A percentile compares a stretch with the other conserved stretches of the same genome.
phyloP scores from a whole-genome alignment of 30 jellyfish, hydroid and myxozoan species.

The Aurelia aurita complex sp. Pacific region DNA sequence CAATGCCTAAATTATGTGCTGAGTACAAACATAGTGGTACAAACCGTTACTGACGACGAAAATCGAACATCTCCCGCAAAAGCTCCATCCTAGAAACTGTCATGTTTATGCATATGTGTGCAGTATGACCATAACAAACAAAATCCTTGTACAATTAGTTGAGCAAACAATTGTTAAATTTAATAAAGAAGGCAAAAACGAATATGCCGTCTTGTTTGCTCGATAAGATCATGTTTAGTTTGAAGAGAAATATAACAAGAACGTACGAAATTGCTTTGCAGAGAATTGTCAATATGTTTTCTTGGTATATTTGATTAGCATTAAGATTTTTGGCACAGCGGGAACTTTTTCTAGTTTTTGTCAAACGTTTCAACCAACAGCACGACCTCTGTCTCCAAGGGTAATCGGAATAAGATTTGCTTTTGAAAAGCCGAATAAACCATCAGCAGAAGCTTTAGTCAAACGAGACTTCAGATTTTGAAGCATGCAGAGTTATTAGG shows the following conservation, averaged over 20 bases:
- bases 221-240: constrained; percentile 8
- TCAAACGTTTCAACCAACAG: not conserved
- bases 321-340: constrained; percentile 2
- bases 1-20: too few relatives aligned
- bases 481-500: too few relatives aligned
- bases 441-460: not conserved
- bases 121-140: not conserved
- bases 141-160: constrained; percentile 20
- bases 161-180: constrained; percentile 47
- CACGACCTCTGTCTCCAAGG: not conserved
- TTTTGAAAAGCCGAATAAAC: not conserved
- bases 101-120: constrained; percentile 1
- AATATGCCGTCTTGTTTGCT: constrained; percentile 9
- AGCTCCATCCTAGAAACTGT: not conserved
- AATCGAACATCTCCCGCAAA: too few relatives aligned
- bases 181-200: constrained; percentile 20
- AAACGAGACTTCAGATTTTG: not conserved
- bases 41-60: too few relatives aligned
- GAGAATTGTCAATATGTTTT: constrained; percentile 6
- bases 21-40: too few relatives aligned
- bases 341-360: constrained; percentile 1
- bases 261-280: constrained; percentile 33
- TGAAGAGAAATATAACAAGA: constrained; percentile 10
- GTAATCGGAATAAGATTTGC: not conserved
- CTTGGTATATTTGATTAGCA: not conserved